A percentile compares a stretch with the other conserved stretches of the same genome.
These are phyloP conservation scores for Thymelicus lineola DNA, from an alignment of 2,888 invertebrate species.

Conservation along the genomic window DNA sequence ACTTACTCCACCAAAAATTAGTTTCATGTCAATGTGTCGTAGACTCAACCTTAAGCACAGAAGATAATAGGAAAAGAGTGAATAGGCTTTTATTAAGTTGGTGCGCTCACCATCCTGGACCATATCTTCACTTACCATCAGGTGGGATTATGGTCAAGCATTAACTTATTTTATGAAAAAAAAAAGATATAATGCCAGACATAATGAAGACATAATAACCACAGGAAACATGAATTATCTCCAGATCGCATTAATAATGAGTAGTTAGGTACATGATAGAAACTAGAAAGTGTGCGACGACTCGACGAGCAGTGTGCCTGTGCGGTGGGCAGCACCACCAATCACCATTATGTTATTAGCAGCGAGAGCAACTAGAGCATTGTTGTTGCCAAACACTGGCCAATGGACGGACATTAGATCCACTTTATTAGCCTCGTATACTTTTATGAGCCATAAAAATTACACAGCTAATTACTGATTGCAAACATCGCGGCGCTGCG, in stretches of 20 bases:
- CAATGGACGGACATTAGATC: background rate
- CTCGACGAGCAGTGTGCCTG: background rate
- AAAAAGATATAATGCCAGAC: too few species aligned
- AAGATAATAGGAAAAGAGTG: too few species aligned
- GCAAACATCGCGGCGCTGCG: conserved; percentile 20
- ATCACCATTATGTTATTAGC: conserved; percentile 29
- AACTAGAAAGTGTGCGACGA: background rate
- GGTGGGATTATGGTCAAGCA: too few species aligned
- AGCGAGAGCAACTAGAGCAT: background rate
- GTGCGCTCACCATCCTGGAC: too few species aligned
- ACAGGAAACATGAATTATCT: too few species aligned
- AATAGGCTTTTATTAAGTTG: too few species aligned
- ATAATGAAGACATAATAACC: too few species aligned
- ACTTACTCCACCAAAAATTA: too few species aligned
- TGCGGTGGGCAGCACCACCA: background rate
- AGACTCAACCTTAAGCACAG: too few species aligned
- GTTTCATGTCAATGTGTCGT: background rate
- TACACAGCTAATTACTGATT: conserved; percentile 17
- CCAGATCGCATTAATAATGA: conserved; percentile 18
- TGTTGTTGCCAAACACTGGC: conserved; percentile 30
- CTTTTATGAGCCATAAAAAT: conserved; percentile 35
- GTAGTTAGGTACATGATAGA: conserved; percentile 3
- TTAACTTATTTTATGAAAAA: too few species aligned
- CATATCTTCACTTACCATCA: too few species aligned
- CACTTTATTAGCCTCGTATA: conserved; percentile 30